phyloP scores from a whole-genome alignment of 2,113 vertebrate species.

The Aix galericulata region DNA sequence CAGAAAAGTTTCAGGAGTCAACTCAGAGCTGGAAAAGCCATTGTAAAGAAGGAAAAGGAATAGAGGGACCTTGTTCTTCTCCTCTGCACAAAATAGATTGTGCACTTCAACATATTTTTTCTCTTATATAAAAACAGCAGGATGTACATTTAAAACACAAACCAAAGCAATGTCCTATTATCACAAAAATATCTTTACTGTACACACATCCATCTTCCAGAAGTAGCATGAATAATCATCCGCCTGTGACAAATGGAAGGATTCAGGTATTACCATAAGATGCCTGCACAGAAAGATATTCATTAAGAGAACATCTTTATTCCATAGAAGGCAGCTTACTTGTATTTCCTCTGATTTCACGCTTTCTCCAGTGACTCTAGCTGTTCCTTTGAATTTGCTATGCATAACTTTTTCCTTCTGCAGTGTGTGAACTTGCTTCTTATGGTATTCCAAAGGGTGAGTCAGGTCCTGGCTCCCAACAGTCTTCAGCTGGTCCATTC shows the following conservation, averaged over 20 bases:
- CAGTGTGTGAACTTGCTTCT: background rate
- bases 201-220: background rate
- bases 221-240: background rate
- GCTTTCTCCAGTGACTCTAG: background rate
- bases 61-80: background rate
- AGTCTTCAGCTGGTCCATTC: background rate
- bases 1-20: background rate
- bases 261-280: background rate
- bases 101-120: background rate
- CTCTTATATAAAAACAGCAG: background rate
- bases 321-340: constrained; percentile 32
- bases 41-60: background rate
- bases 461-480: background rate
- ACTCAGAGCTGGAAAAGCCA: background rate
- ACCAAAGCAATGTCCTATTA: background rate
- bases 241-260: background rate
- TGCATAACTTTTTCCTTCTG: background rate
- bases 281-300: background rate
- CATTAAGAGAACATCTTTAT: background rate
- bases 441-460: background rate
- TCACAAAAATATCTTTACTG: background rate
- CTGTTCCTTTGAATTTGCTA: background rate
- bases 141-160: background rate
- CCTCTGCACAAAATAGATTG: background rate
- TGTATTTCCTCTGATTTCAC: constrained; percentile 2